phyloP scores from a whole-genome alignment of 2,113 vertebrate species.

The Channa maculata region DNA sequence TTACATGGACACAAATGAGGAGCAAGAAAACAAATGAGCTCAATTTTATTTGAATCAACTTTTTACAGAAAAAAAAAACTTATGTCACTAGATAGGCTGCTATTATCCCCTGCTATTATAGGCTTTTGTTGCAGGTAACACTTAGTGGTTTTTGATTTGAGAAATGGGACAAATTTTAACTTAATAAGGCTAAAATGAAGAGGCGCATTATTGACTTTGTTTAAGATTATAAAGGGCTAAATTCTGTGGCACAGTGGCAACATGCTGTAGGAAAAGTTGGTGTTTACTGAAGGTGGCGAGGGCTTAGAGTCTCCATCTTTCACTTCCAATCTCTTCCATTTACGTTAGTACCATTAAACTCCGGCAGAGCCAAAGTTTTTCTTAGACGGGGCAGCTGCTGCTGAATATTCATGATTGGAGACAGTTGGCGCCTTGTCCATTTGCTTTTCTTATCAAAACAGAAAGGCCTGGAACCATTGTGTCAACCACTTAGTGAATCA shows the following conservation, averaged over 20 bases:
- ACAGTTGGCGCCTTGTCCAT: constrained; percentile 76
- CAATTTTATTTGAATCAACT: too few relatives aligned
- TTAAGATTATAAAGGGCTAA: constrained; percentile 27
- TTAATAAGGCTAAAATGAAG: constrained; percentile 17
- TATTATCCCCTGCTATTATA: too few relatives aligned
- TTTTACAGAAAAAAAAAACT: too few relatives aligned
- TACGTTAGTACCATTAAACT: constrained; percentile 37
- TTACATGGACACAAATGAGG: constrained; percentile 1
- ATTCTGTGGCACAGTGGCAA: constrained; percentile 5
- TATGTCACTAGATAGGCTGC: too few relatives aligned
- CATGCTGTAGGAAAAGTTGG: constrained; percentile 22
- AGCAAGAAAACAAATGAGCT: background rate
- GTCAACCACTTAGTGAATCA: constrained; percentile 59
- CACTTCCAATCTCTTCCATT: constrained; percentile 32
- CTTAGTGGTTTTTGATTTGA: background rate
- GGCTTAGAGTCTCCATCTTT: constrained; percentile 9
- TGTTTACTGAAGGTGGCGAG: constrained; percentile 5
- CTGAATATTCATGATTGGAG: constrained; percentile 80
- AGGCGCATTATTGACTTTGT: constrained; percentile 26
- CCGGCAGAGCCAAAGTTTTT: constrained; percentile 36
- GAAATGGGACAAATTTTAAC: constrained; percentile 5
- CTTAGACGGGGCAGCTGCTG: constrained; percentile 70
- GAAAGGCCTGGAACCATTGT: constrained; percentile 63
- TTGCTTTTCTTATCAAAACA: constrained; percentile 69
- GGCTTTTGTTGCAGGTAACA: too few relatives aligned